Evolutionary conservation across 2,888 invertebrate species (phyloP).

Genomic region (Nebria brevicollis): DNA sequence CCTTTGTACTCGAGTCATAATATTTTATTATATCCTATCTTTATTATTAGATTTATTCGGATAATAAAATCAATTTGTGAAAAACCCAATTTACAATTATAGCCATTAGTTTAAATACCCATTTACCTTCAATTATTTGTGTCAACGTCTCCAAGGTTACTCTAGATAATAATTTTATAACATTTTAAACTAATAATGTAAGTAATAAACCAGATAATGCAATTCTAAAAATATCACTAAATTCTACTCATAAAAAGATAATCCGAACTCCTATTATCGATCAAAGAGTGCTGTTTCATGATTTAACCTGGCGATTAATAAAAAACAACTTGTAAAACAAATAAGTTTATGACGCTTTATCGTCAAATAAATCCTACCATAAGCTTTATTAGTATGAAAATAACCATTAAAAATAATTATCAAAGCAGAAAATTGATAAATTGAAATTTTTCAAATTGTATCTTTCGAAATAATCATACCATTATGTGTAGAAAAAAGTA

Average conservation of each 20-base stretch:
- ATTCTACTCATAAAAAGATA: neutral
- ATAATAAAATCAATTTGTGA: too few relatives aligned
- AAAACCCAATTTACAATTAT: too few relatives aligned
- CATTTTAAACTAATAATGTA: neutral
- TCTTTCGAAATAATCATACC: neutral
- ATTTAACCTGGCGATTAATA: neutral
- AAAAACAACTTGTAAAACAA: neutral
- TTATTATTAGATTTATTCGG: too few relatives aligned
- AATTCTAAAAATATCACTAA: neutral
- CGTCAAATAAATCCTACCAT: neutral
- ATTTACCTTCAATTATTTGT: neutral
- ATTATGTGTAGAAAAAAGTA: neutral
- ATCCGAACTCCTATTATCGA: neutral
- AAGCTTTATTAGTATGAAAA: neutral
- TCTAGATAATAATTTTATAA: neutral
- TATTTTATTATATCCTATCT: too few relatives aligned
- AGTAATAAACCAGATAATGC: constrained; percentile 1
- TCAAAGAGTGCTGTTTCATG: neutral
- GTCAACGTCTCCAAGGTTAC: neutral
- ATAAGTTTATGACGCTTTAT: neutral
- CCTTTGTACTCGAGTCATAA: too few relatives aligned
- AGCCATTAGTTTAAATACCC: too few relatives aligned
- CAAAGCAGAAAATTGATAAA: neutral
- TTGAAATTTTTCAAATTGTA: neutral
- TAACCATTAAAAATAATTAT: neutral